Percentiles rank a stretch among this genome's conserved stretches.
phyloP scores from a whole-genome alignment of 1,140 invertebrate species.

The Zophobas morio region DNA sequence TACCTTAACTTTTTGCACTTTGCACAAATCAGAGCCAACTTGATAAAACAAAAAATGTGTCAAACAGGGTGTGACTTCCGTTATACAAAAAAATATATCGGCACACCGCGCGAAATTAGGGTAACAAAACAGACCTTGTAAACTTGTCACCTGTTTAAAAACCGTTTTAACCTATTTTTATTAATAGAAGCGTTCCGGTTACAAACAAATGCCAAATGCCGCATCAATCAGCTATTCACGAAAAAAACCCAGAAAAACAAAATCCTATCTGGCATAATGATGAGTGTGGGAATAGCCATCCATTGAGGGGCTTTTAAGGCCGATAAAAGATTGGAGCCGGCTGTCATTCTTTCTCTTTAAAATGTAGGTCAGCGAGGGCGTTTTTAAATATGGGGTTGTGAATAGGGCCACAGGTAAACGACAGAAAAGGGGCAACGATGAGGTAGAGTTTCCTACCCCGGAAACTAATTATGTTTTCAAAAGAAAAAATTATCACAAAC shows the following conservation, averaged over 20 bases:
- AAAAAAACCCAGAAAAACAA: slow-evolving; percentile 24
- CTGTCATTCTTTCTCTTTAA: slow-evolving; percentile 21
- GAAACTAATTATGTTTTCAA: slow-evolving; percentile 9
- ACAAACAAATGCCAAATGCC: slow-evolving; percentile 13
- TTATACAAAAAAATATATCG: too few species aligned
- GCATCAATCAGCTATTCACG: background rate
- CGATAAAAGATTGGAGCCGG: slow-evolving; percentile 4
- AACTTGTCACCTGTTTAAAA: slow-evolving; percentile 26
- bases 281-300: slow-evolving; percentile 22
- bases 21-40: too few species aligned
- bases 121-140: slow-evolving; percentile 21
- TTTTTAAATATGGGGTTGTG: slow-evolving; percentile 31
- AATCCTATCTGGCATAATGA: background rate
- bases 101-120: background rate
- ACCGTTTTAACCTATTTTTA: slow-evolving; percentile 30
- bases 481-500: slow-evolving; percentile 12
- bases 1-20: too few species aligned
- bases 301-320: slow-evolving; percentile 1
- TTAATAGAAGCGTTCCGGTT: slow-evolving; percentile 18
- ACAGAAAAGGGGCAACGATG: slow-evolving; percentile 7
- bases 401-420: slow-evolving; percentile 25
- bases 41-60: too few species aligned
- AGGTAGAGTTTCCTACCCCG: slow-evolving; percentile 27
- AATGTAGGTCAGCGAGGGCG: slow-evolving; percentile 36
- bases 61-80: too few species aligned